These are phyloP conservation scores for Poecilia picta DNA, from an alignment of 2,797 vertebrate species.

Conservation along the genomic window DNA sequence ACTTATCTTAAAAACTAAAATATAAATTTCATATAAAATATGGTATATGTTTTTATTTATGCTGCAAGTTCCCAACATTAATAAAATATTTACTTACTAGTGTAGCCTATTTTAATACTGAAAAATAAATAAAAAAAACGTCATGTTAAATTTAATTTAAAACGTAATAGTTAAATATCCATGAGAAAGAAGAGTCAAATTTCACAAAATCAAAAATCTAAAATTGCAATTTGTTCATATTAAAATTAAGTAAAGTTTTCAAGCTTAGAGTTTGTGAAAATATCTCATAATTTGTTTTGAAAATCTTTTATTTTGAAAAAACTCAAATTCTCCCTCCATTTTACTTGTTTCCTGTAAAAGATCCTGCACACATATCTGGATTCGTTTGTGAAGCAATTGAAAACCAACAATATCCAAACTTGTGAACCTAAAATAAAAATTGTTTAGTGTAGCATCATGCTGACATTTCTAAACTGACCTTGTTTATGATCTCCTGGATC, in stretches of 20 bases:
- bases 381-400: not conserved
- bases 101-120: not conserved
- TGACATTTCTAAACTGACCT: not conserved
- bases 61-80: not conserved
- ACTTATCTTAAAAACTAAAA: not conserved
- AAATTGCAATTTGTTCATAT: not conserved
- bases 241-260: not conserved
- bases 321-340: not conserved
- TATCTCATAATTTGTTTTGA: not conserved
- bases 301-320: not conserved
- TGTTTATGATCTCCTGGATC: not conserved
- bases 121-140: not conserved
- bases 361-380: not conserved
- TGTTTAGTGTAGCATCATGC: not conserved
- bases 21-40: not conserved
- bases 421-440: not conserved
- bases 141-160: not conserved
- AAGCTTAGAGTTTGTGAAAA: not conserved
- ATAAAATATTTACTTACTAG: not conserved
- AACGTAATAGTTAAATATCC: not conserved
- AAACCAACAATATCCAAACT: not conserved
- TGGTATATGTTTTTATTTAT: not conserved
- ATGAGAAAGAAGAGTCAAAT: not conserved
- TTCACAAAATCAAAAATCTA: not conserved
- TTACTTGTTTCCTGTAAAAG: not conserved